phyloP scores from a whole-genome alignment of 1,140 invertebrate genomes.

The Bombus difficillimus region DNA sequence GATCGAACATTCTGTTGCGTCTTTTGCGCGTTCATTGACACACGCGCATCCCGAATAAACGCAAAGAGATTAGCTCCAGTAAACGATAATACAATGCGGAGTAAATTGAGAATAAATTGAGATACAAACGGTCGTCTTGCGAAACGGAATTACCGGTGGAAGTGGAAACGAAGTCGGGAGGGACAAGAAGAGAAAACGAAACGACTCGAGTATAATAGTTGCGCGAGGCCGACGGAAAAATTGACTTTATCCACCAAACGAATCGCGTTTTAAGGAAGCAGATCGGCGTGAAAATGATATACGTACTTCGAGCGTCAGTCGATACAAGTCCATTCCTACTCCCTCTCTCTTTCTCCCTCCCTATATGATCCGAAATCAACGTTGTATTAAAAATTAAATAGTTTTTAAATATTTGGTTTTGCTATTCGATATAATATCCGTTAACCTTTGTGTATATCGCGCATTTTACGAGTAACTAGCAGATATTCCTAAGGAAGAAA shows the following conservation, averaged over 20 bases:
- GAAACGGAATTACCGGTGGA: background rate
- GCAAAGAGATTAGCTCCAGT: background rate
- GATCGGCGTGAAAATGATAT: too few relatives aligned
- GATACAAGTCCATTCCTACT: too few relatives aligned
- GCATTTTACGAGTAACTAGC: too few relatives aligned
- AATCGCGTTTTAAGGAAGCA: background rate
- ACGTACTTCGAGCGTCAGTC: too few relatives aligned
- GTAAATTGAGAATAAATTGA: background rate
- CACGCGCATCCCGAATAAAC: background rate
- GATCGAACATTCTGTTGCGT: background rate
- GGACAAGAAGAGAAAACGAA: background rate
- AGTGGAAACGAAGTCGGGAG: background rate
- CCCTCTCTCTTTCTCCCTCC: too few relatives aligned
- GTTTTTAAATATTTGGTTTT: too few relatives aligned
- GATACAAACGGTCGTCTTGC: background rate
- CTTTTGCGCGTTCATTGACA: background rate
- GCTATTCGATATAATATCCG: too few relatives aligned
- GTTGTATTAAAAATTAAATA: too few relatives aligned
- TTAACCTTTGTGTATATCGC: too few relatives aligned
- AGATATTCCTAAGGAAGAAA: too few relatives aligned
- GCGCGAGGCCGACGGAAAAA: background rate
- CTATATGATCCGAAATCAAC: too few relatives aligned
- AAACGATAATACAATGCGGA: background rate
- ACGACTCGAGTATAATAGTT: background rate
- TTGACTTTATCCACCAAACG: background rate